Percentiles rank a stretch among this genome's conserved stretches.
Conservation (phyloP, 2,113 vertebrate species). For the Chascanopsetta lugubris region DNA sequence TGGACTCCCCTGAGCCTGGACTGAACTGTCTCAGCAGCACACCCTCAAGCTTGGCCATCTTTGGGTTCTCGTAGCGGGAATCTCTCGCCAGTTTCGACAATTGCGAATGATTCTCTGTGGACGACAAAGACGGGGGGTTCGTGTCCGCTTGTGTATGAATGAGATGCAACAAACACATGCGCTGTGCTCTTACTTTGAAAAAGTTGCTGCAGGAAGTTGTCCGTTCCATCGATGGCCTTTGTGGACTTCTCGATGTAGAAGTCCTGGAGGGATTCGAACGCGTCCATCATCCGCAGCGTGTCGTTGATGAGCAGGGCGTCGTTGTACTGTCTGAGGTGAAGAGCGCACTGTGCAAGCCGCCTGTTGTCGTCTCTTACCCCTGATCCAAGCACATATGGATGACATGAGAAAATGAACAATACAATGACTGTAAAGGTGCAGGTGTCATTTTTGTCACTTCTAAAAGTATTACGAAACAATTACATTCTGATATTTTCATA, state of each 20-base stretch:
- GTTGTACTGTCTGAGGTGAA: slow-evolving; percentile 90
- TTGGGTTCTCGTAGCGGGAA: slow-evolving; percentile 84
- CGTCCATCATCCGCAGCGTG: slow-evolving; percentile 85
- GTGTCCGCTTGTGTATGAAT: not conserved
- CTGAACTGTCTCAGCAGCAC: slow-evolving; percentile 83
- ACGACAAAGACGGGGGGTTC: not conserved
- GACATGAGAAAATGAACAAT: too few relatives aligned
- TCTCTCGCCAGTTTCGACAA: slow-evolving; percentile 67
- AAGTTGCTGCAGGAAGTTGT: slow-evolving; percentile 77
- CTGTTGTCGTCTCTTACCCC: slow-evolving; percentile 73
- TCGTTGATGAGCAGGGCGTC: slow-evolving; percentile 89
- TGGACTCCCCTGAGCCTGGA: slow-evolving; percentile 42
- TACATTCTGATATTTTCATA: too few relatives aligned
- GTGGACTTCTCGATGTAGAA: slow-evolving; percentile 76
- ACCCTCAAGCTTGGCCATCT: slow-evolving; percentile 81
- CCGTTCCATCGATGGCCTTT: slow-evolving; percentile 68
- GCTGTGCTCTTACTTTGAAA: slow-evolving; percentile 80
- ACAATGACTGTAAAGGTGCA: too few relatives aligned
- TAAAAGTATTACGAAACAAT: too few relatives aligned
- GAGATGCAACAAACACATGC: not conserved
- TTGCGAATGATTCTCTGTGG: slow-evolving; percentile 75
- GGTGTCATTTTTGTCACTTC: too few relatives aligned
- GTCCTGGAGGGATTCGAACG: slow-evolving; percentile 77
- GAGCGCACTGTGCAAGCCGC: slow-evolving; percentile 77
- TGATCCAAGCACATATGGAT: slow-evolving; percentile 49